Evolutionary conservation across 92 coral and sea anemone species (phyloP).

Genomic region (Palythoa grandiflora): DNA sequence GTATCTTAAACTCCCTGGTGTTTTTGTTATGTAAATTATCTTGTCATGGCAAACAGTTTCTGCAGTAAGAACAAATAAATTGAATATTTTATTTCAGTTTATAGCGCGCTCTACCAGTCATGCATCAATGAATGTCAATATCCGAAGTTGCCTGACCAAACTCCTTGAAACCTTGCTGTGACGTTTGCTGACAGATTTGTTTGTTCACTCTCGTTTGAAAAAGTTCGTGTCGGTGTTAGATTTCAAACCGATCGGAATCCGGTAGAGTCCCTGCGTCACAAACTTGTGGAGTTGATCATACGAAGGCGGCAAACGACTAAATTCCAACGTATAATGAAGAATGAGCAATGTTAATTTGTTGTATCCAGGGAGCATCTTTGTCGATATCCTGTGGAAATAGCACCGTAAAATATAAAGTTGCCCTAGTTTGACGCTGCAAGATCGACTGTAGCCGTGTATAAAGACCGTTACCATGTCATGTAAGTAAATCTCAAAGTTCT

Average conservation of each 20-base stretch:
- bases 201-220: constrained; percentile 9
- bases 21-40: constrained; percentile 13
- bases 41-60: neutral
- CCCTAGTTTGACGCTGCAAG: neutral
- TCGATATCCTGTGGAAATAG: neutral
- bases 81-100: neutral
- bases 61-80: constrained; percentile 5
- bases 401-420: neutral
- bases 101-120: neutral
- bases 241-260: constrained; percentile 27
- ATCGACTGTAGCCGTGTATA: neutral
- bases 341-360: neutral
- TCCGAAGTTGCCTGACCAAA: constrained; percentile 35
- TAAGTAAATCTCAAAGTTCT: constrained; percentile 15
- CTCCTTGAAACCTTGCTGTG: constrained; percentile 15
- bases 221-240: constrained; percentile 6
- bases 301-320: constrained; percentile 32
- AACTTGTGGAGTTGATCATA: neutral
- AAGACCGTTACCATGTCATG: constrained; percentile 31
- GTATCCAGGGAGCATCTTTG: neutral
- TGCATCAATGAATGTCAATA: constrained; percentile 38
- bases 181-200: constrained; percentile 50
- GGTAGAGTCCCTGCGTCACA: neutral
- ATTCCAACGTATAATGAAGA: constrained; percentile 35
- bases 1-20: too few relatives aligned